These are phyloP conservation scores for Diplogasteroides magnus DNA, from an alignment of 1,140 invertebrate genomes.

Conservation along the genomic window DNA sequence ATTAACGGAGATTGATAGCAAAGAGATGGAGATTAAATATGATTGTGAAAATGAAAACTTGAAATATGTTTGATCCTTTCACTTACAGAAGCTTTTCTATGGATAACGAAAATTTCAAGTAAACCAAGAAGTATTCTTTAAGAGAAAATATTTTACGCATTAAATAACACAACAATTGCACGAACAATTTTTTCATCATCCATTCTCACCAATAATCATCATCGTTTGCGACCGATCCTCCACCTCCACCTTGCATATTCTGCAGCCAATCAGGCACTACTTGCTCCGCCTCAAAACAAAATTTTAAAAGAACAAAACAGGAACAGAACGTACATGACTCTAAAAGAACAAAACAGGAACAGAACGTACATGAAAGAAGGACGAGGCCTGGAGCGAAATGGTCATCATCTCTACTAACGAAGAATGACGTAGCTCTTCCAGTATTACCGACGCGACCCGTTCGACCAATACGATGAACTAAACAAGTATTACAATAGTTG, in stretches of 20 bases:
- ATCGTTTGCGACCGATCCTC: too few relatives aligned
- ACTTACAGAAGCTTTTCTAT: too few relatives aligned
- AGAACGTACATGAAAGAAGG: background rate
- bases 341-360: background rate
- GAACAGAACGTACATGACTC: background rate
- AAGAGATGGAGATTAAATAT: too few relatives aligned
- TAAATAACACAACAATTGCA: too few relatives aligned
- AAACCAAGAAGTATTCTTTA: too few relatives aligned
- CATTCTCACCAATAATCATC: too few relatives aligned
- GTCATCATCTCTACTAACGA: background rate
- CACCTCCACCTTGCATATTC: background rate
- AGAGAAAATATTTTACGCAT: too few relatives aligned
- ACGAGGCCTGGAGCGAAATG: background rate
- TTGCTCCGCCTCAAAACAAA: conserved; percentile 3
- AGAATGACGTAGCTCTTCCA: conserved; percentile 17
- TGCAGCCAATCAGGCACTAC: conserved; percentile 12
- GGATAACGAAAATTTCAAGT: too few relatives aligned
- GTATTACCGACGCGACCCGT: conserved; percentile 24
- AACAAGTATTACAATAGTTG: background rate
- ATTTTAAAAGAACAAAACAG: background rate
- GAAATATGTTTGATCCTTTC: too few relatives aligned
- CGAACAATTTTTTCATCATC: too few relatives aligned
- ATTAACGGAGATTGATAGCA: too few relatives aligned
- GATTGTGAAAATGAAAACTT: too few relatives aligned
- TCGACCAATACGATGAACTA: conserved; percentile 25